Evolutionary conservation across 2,888 invertebrate genomes (phyloP), one percentile per base, ranked within the genome.

Genomic region (Phyllotreta striolata): DNA sequence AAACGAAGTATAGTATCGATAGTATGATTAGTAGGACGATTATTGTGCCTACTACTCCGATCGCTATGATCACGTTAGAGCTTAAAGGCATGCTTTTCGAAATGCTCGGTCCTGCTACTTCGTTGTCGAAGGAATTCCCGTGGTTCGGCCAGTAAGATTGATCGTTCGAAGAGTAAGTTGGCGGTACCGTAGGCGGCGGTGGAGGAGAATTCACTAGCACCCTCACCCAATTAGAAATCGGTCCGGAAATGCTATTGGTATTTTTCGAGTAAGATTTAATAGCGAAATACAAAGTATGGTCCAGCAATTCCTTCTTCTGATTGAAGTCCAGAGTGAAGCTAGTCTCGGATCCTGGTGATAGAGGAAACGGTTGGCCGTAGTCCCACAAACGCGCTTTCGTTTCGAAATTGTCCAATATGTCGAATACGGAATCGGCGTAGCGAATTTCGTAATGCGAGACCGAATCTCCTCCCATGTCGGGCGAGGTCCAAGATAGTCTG

Each of bases 401-500:
- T 62, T 84, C 84, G 68, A 83, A 84, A 62, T 82, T 79, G 59
- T 85, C 84, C 14, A 83, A 76, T 55, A 85, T 82, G 64, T 84
- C 84, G 13, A 75, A 70, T 1, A 84, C 77, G 3, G 76, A 77
- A 1, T 71, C 72, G 0, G 84, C 82, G 67, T 83, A 85, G 66
- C 82, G 82, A 3, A 87, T 79, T 71, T 86, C 85, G 70, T 86
- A 86, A n/a, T 82, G 78, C 1, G 82, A 79, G 0, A 85, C 85
- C 35, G 78, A 79, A 10, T 80, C 74, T 0, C 84, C 85, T 1
- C 84, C 85, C 82, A 85, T 83, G 68, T 85, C 88, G 0, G 88
- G 87, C 2, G 87, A 84, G 1, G 87, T 87, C 86, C 88, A 88
- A 0, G 81, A 80, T 6, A 88, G 77, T 9, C 84, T 80, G 1